Conservation (phyloP, 2,113 vertebrate species). For the Chaetodon auriga region DNA sequence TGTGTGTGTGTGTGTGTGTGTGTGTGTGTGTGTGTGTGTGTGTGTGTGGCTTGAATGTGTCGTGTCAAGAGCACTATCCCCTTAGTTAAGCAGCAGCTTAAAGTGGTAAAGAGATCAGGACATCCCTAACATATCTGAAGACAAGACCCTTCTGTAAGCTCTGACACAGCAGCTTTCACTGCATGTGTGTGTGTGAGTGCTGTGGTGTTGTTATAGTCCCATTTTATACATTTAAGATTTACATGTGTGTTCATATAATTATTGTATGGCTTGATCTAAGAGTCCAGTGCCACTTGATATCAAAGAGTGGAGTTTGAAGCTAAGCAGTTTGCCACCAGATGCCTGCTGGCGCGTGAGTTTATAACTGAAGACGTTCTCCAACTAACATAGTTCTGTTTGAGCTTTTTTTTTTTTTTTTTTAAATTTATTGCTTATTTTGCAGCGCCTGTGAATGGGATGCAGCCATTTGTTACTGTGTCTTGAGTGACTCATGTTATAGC, state of each 20-base stretch:
- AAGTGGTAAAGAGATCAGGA: conserved; percentile 79
- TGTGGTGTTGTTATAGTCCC: background rate
- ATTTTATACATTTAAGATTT: background rate
- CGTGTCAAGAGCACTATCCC: conserved; percentile 69
- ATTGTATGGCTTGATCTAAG: background rate
- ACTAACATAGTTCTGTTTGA: background rate
- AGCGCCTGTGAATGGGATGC: conserved; percentile 9
- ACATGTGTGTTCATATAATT: conserved; percentile 9
- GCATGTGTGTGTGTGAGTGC: conserved; percentile 26
- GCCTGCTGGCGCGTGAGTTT: background rate
- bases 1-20: too few relatives aligned
- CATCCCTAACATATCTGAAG: conserved; percentile 68
- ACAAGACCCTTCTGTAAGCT: conserved; percentile 64
- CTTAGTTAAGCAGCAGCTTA: conserved; percentile 83
- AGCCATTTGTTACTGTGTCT: background rate
- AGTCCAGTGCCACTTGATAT: conserved; percentile 5
- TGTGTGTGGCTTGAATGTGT: conserved; percentile 55
- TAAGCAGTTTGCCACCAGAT: background rate
- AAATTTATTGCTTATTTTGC: background rate
- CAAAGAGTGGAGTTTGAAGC: background rate
- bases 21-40: background rate
- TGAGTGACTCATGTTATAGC: conserved; percentile 8
- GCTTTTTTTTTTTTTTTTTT: background rate
- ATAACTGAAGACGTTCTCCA: background rate
- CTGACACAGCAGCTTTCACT: conserved; percentile 62